Evolutionary conservation across 2,797 vertebrate species (phyloP), one percentile per base, ranked within the genome.

Genomic region (Gambusia yucatana): DNA sequence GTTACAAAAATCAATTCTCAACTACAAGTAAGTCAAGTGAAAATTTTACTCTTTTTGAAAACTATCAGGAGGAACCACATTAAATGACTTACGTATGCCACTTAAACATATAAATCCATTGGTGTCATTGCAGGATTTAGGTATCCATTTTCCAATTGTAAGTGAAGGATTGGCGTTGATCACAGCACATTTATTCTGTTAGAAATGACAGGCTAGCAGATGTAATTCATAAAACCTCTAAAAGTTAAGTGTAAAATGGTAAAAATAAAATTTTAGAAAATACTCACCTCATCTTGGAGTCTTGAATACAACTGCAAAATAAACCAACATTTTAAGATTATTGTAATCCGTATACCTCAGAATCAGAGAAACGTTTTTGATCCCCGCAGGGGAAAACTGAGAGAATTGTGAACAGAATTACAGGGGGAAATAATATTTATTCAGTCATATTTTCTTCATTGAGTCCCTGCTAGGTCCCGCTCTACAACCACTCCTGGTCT

Each of bases 71-170:
- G 5, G 2, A 14, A 17, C n/a, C 20, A 43, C 0, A 7, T 55
- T 14, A 0, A 48, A 0, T 30, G 67, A 52, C 91, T 93, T 73
- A 94, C 93, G 89, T 79, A 88, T 7, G 76, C 67, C 75, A 75
- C 73, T 85, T 76, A 57, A 75, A 81, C 93, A 94, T 69, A 94
- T 69, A 79, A 86, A 93, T 79, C 82, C 88, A 57, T 74, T 52
- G 17, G 84, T 89, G 9, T 87, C 77, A 85, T 91, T 91, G 84
- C 93, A 94, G 25, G 78, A 72, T n/a, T 30, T 78, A 4, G 4
- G 0, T n/a, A 61, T 33, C 92, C 93, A 94, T 77, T 83, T 89
- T 28, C 93, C 90, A 81, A 74, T 52, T 14, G 55, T 30, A 39
- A 8, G 0, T 0, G 3, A 3, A 36, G 52, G 11, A 2, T 14